Base-by-base conservation (phyloP, 2,113 vertebrate species). In the Perca schrenkii region DNA sequence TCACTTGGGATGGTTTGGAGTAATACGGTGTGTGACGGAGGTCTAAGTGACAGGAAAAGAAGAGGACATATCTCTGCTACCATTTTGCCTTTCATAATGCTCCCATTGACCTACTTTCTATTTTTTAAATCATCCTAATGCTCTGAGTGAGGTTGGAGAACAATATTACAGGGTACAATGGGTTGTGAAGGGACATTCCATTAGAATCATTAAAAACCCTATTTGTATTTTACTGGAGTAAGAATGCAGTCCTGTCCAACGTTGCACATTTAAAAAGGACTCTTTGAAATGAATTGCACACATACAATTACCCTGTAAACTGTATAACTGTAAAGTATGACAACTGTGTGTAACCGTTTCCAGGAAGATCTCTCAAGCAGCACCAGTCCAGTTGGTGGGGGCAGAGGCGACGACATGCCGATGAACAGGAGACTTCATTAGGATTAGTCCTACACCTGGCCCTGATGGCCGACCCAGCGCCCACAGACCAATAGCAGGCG, bases 301-400 rank as follows among this genome's bases (percentile, higher is more conserved):
- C 66, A 90, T 94, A 40, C 40, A 40, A 40, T 93, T 92, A 93
- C 93, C 80, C 87, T 82, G 81, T 71, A 77, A 34, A 34, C 34
- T 34, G 34, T 34, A 34, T 89, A 88, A 90, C 40, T 40, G 40
- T 40, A 40, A 10, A 10, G 40, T 40, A 40, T 40, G 88, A 91
- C 78, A 88, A 92, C 91, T 91, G 87, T 31, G 85, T 69, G 70
- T 65, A 88, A 88, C 89, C 84, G 86, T 88, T 86, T 89, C 70
- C 0, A 83, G 36, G 83, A 72, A 80, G 88, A 81, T 79, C 74
- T 86, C 77, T 68, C 74, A 36, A 84, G 79, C 83, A 43, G 81
- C 79, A 80, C 61, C 86, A 78, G 79, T 92, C 82, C 87, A 91
- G 77, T 87, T 94, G 93, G 91, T 94, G 93, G 49, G 62, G 62